Base-by-base conservation (phyloP, 2,888 invertebrate genomes). In the Thereva nobilitata region DNA sequence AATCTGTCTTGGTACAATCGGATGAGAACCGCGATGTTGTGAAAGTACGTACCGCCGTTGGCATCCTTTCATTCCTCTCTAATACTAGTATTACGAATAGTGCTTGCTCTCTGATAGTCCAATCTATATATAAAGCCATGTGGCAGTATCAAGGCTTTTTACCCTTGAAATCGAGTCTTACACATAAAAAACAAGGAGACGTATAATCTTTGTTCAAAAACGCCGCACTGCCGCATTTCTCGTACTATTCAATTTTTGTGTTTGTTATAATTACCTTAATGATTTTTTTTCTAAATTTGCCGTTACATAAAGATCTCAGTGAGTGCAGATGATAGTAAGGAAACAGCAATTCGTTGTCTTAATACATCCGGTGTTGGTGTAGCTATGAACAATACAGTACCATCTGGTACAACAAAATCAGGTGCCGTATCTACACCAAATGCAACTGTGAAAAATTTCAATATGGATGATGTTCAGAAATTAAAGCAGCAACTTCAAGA, bases 401-500 rank as follows among this genome's bases (percentile, higher is more conserved):
- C 68, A 41, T 72, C 71, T 9, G 74, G 73, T 38, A 77, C 77
- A 1, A 79, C 80, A 3, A 73, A 77, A 41, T 44, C 5, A 23
- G 23, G 12, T 12, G 34, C 23, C 9, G 55, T 40, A 40, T 81
- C 80, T 66, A 84, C 83, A 70, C 86, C 83, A 80, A 83, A 79
- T 81, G 80, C 69, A 76, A 80, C 87, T 76, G 87, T 88, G 41
- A 87, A 86, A 71, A 83, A 88, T 71, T 87, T 89, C 78, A 86
- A 86, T 70, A 86, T 85, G 68, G 87, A 87, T 68, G 96, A 97
- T 80, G 91, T 97, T 66, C 91, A 93, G 78, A 94, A 94, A 77
- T 82, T 95, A 50, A 93, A 93, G 77, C 96, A 97, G 78, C 97
- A 97, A 78, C 82, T 98, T 70, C 95, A 97, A 81, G 97, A 97